These are phyloP conservation scores for Nowickia ferox DNA, from an alignment of 2,888 invertebrate genomes.

Conservation along the genomic window DNA sequence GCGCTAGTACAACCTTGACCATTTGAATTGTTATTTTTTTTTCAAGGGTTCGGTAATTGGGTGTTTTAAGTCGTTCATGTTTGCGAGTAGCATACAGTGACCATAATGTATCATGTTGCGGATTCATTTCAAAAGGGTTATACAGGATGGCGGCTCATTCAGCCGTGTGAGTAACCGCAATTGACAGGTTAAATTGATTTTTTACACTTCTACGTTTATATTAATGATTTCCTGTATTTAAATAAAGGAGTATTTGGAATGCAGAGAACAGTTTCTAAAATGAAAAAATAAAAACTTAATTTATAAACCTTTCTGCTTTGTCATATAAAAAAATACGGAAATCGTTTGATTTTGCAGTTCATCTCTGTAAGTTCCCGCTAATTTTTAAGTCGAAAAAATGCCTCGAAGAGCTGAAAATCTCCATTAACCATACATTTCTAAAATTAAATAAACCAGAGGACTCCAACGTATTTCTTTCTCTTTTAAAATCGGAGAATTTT, in stretches of 20 bases:
- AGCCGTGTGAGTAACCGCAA: slow-evolving; percentile 56
- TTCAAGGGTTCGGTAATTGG: slow-evolving; percentile 57
- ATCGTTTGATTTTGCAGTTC: too few species aligned
- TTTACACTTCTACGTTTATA: not conserved
- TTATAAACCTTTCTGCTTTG: too few species aligned
- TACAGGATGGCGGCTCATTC: slow-evolving; percentile 11
- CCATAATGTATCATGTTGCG: slow-evolving; percentile 11
- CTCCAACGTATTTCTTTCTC: too few species aligned
- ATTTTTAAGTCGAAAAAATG: too few species aligned
- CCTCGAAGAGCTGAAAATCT: too few species aligned
- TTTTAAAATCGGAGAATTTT: too few species aligned
- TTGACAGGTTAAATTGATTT: slow-evolving; percentile 69
- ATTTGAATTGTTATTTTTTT: slow-evolving; percentile 50
- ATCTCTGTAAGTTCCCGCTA: too few species aligned
- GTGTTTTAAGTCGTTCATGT: slow-evolving; percentile 56
- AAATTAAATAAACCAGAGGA: too few species aligned
- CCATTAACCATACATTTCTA: too few species aligned
- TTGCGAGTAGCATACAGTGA: slow-evolving; percentile 11
- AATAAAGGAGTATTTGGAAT: not conserved
- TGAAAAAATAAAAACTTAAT: too few species aligned
- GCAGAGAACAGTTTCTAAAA: not conserved
- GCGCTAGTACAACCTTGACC: slow-evolving; percentile 51
- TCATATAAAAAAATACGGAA: too few species aligned
- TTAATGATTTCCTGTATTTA: not conserved
- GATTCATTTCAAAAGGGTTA: slow-evolving; percentile 37